Conservation (phyloP, 2,888 invertebrate genomes). For the Podotricha telesiphe region DNA sequence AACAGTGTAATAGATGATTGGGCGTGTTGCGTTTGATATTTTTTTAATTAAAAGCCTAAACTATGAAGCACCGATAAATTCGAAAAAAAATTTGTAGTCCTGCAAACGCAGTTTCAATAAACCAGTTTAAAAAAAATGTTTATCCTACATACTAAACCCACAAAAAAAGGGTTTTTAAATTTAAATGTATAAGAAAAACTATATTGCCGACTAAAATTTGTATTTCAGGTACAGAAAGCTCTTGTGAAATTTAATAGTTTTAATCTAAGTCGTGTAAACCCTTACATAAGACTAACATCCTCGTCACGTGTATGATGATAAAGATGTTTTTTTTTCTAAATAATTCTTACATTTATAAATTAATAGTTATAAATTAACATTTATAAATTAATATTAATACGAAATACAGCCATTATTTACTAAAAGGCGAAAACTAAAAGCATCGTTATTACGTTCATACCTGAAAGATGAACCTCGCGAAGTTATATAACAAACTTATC, state of each 20-base stretch:
- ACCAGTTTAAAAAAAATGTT: too few species aligned
- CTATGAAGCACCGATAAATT: not conserved
- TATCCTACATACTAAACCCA: too few species aligned
- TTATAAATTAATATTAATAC: not conserved
- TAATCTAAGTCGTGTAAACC: too few species aligned
- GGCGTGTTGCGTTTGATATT: conserved; percentile 6
- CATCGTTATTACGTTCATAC: conserved; percentile 13
- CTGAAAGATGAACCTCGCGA: conserved; percentile 9
- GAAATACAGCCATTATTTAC: conserved; percentile 8
- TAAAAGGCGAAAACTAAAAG: conserved; percentile 20
- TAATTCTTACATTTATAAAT: not conserved
- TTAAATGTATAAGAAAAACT: not conserved
- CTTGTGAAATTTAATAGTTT: not conserved
- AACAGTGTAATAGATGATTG: not conserved
- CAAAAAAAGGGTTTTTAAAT: too few species aligned
- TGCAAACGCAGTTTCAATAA: too few species aligned
- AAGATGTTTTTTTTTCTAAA: not conserved
- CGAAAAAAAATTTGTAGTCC: not conserved
- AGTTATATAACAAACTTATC: conserved; percentile 21
- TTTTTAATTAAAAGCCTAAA: conserved; percentile 2
- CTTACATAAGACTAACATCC: too few species aligned
- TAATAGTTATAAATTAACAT: not conserved
- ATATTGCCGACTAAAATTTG: not conserved
- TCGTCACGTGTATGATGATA: not conserved
- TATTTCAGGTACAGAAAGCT: not conserved